Evolutionary conservation across 35 echinoderm and acorn worm genomes (phyloP).

Genomic region (Ptychodera flava): DNA sequence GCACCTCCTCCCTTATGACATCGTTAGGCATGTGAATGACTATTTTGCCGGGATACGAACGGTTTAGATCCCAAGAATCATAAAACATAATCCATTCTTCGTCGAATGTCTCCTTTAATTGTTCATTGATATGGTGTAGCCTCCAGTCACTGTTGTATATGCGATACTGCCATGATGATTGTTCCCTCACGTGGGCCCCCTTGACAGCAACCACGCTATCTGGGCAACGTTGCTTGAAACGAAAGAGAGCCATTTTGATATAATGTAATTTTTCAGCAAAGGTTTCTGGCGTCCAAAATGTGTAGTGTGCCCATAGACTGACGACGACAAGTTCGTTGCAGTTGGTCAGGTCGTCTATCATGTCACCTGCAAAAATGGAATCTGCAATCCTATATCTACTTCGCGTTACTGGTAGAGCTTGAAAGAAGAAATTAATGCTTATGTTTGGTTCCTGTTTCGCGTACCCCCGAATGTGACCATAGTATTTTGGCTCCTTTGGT

Average conservation of each 20-base stretch:
- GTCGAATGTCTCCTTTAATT: background rate
- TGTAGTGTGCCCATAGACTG: conserved; percentile 44
- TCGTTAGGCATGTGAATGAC: conserved; percentile 25
- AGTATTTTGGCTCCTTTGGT: background rate
- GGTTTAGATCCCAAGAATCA: conserved; percentile 43
- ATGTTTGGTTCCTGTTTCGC: background rate
- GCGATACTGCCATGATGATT: background rate
- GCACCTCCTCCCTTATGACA: conserved; percentile 23
- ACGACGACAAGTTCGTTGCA: conserved; percentile 24
- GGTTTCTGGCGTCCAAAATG: conserved; percentile 22
- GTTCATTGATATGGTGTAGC: background rate
- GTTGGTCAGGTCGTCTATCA: conserved; percentile 5
- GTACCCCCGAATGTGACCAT: background rate
- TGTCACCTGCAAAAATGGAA: background rate
- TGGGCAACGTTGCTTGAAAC: conserved; percentile 20
- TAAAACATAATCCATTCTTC: conserved; percentile 9
- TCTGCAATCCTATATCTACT: background rate
- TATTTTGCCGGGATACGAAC: conserved; percentile 14
- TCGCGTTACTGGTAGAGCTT: background rate
- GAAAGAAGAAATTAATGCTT: background rate
- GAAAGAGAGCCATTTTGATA: conserved; percentile 16
- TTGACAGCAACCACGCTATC: conserved; percentile 18
- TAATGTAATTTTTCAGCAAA: conserved; percentile 4
- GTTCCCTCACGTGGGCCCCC: conserved; percentile 20
- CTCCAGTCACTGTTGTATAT: conserved; percentile 19